Base-by-base conservation (phyloP, 2,113 vertebrate species). In the Spea bombifrons region DNA sequence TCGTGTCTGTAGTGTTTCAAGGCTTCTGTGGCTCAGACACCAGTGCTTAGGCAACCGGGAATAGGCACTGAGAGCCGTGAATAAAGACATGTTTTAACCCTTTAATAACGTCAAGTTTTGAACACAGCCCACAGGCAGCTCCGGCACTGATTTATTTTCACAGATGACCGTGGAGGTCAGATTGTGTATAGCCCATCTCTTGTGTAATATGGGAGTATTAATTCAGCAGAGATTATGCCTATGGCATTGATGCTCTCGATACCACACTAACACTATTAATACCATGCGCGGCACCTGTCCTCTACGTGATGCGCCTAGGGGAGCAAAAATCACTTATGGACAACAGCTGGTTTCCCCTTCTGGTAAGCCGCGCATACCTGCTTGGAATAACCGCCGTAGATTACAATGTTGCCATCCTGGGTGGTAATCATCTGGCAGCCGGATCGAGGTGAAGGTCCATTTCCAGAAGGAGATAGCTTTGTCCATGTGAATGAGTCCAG, bases 381-480 rank as follows among this genome's bases (percentile, higher is more conserved):
- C 83, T 99, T 99, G 12, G 95, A 98, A 88, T 99, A 99, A 59
- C 97, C 97, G 0, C 97, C 97, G 0, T 99, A 99, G 87, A 99
- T 75, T 78, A 95, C 52, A 16, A 97, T 65, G 3, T 85, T 82
- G 3, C 94, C 93, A 44, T 99, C 95, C 0, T 92, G 88, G 0
- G 86, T 94, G 81, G 93, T 16, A 13, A 86, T 89, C 94, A 99
- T 93, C 6, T 93, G 94, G 85, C 95, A 97, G 49, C 96, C 96
- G 0, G 96, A 98, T 4, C 97, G 91, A 0, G 96, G 95, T 0
- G 82, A 85, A 44, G 96, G 97, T 9, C 86, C 92, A 0, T 90
- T 71, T 30, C 96, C 96, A 0, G 91, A 88, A 0, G 93, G 93
- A 67, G 88, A 66, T 71, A 98, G 88, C 79, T 87, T 94, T 63